Conservation (phyloP, 53 echinoderm and acorn worm species). For the Holothuria scabra region DNA sequence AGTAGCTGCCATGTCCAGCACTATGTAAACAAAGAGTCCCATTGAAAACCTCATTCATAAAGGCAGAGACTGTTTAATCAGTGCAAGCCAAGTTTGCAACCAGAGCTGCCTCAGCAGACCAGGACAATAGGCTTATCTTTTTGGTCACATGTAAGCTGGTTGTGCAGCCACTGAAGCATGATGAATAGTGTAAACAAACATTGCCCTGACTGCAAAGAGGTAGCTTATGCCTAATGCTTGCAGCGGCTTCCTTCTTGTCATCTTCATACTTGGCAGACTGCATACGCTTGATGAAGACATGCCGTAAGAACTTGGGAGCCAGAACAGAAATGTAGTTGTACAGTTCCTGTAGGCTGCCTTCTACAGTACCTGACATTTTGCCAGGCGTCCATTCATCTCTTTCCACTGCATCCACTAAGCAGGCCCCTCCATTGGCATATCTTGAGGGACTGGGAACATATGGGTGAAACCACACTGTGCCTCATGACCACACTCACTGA, state of each 20-base stretch:
- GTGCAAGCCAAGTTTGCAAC: no score
- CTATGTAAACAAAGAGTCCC: no score
- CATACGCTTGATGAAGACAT: neutral
- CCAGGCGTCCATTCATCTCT: conserved; percentile 5
- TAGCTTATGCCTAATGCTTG: no score
- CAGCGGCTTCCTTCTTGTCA: conserved; percentile 1
- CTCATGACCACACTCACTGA: conserved; percentile 18
- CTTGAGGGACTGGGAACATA: neutral
- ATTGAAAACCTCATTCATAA: no score
- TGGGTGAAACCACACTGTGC: conserved; percentile 22
- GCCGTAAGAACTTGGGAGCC: neutral
- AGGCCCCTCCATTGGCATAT: neutral
- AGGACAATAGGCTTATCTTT: no score
- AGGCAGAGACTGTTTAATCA: no score
- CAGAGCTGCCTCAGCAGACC: no score
- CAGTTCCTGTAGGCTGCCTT: conserved; percentile 3
- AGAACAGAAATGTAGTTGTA: conserved; percentile 13
- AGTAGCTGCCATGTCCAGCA: no score
- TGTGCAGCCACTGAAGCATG: no score
- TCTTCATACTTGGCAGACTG: conserved; percentile 12
- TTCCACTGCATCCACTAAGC: conserved; percentile 23
- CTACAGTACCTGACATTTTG: conserved; percentile 22
- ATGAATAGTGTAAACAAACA: no score
- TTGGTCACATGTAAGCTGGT: no score
- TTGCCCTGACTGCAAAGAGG: no score